phyloP scores from a whole-genome alignment of 2,888 invertebrate genomes.

The Agriopis aurantiaria region DNA sequence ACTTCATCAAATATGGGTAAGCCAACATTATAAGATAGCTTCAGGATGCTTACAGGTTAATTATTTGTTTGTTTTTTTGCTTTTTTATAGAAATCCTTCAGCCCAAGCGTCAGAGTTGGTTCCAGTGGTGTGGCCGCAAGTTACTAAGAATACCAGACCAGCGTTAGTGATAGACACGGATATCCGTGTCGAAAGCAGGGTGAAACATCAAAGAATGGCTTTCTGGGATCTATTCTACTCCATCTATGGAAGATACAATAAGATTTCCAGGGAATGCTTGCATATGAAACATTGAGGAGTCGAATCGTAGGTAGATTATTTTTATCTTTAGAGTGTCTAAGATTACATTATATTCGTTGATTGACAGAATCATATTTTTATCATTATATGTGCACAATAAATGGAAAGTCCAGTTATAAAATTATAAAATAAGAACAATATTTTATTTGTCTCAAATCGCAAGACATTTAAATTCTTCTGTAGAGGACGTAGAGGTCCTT shows the following conservation, averaged over 20 bases:
- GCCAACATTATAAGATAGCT: slow-evolving; percentile 25
- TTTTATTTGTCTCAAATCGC: too few relatives aligned
- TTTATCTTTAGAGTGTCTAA: background rate
- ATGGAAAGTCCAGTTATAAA: background rate
- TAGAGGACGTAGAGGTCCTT: slow-evolving; percentile 37
- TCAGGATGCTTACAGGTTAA: too few relatives aligned
- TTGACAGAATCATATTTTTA: background rate
- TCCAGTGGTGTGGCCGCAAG: slow-evolving; percentile 67
- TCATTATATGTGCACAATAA: background rate
- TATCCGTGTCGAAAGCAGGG: slow-evolving; percentile 61
- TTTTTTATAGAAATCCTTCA: slow-evolving; percentile 68
- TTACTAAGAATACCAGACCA: slow-evolving; percentile 61
- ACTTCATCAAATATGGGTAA: slow-evolving; percentile 80
- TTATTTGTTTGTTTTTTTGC: too few relatives aligned
- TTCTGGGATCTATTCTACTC: slow-evolving; percentile 80
- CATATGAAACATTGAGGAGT: slow-evolving; percentile 25
- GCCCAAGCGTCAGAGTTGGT: slow-evolving; percentile 60
- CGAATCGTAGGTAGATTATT: background rate
- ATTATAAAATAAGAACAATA: background rate
- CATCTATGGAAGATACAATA: slow-evolving; percentile 67
- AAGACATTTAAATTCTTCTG: slow-evolving; percentile 25
- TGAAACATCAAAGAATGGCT: slow-evolving; percentile 71
- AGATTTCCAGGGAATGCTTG: slow-evolving; percentile 59
- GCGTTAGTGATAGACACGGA: slow-evolving; percentile 70
- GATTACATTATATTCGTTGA: background rate